phyloP scores from a whole-genome alignment of 35 echinoderm and acorn worm genomes.

The Holothuria glaberrima region DNA sequence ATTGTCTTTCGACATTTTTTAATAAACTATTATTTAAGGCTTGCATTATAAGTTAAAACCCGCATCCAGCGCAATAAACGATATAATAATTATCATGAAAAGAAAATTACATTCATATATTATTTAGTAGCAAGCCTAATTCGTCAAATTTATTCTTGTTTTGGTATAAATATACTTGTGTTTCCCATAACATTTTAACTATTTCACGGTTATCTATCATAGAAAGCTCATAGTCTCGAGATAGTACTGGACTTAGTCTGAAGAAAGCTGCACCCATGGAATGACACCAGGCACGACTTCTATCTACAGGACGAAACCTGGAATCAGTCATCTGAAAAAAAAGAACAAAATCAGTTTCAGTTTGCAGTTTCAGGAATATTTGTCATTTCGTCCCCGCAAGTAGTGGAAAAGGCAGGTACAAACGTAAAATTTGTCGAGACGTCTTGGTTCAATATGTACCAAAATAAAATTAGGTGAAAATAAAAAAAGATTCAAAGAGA shows the following conservation, averaged over 20 bases:
- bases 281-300: conserved; percentile 39
- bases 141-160: conserved; percentile 28
- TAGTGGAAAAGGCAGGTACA: no score
- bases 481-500: no score
- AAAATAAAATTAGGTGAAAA: no score
- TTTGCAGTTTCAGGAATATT: no score
- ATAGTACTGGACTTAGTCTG: conserved; percentile 9
- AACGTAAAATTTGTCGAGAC: no score
- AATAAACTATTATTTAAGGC: no score
- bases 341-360: background rate
- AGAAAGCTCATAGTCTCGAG: conserved; percentile 11
- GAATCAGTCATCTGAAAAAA: conserved; percentile 30
- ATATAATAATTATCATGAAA: background rate
- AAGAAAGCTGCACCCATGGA: conserved; percentile 39
- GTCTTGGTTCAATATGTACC: no score
- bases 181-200: conserved; percentile 35
- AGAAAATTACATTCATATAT: background rate
- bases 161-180: conserved; percentile 29
- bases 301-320: conserved; percentile 21
- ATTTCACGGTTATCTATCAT: conserved; percentile 13
- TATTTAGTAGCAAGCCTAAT: background rate
- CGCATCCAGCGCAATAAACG: no score
- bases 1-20: no score
- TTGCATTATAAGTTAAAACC: no score
- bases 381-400: no score